Conservation (phyloP, 2,113 vertebrate species). For the Nestor notabilis region DNA sequence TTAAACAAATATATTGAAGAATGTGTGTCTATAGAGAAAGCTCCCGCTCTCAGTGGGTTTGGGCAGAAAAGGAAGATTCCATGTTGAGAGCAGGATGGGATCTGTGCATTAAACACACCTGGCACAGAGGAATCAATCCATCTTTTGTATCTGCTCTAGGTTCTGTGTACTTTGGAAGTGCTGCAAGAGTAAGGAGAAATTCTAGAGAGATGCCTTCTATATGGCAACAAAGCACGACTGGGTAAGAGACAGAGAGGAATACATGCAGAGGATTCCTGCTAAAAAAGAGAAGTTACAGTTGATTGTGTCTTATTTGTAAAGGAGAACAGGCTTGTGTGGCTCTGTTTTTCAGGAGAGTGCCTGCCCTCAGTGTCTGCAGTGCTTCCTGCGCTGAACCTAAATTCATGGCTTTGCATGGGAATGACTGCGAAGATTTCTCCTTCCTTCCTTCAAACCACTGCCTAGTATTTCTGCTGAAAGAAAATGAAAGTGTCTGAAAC, state of each 20-base stretch:
- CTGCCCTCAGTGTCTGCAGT: background rate
- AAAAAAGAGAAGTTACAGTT: background rate
- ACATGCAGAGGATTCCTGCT: background rate
- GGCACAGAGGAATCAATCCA: background rate
- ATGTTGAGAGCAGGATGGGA: background rate
- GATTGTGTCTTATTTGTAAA: background rate
- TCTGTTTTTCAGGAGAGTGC: background rate
- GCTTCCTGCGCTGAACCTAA: background rate
- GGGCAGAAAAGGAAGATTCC: background rate
- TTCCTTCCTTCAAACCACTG: background rate
- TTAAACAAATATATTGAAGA: background rate
- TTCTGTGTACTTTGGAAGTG: background rate
- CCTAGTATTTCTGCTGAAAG: background rate
- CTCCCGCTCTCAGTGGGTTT: background rate
- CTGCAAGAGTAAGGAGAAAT: background rate
- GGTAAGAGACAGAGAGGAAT: background rate
- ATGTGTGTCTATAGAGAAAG: background rate
- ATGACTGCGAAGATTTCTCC: background rate
- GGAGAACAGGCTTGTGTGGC: background rate
- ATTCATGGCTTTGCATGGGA: background rate
- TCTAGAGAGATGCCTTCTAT: background rate
- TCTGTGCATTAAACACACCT: slow-evolving; percentile 9
- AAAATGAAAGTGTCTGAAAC: background rate
- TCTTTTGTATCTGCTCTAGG: background rate
- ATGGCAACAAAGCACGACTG: background rate